A percentile compares a stretch with the other conserved stretches of the same genome.
phyloP scores from a whole-genome alignment of 2,113 vertebrate genomes.

The Dasypus novemcinctus region DNA sequence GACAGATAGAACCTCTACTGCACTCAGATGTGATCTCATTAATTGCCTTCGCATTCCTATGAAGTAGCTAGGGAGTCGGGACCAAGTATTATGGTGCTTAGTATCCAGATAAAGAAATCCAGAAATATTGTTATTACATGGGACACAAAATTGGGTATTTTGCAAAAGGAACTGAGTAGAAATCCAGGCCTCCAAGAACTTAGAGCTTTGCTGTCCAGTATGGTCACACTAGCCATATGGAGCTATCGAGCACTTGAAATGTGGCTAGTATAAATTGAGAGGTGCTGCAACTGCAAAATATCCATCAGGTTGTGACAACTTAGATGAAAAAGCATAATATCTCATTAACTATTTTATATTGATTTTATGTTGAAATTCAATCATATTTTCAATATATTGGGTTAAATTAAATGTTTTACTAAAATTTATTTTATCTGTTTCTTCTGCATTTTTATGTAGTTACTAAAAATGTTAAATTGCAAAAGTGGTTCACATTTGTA shows the following conservation, averaged over 20 bases:
- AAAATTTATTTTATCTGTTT: background rate
- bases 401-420: conserved; percentile 15
- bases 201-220: background rate
- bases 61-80: background rate
- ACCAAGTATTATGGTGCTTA: background rate
- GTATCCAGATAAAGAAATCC: background rate
- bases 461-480: background rate
- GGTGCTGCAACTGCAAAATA: accelerated
- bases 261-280: background rate
- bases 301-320: background rate
- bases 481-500: background rate
- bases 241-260: background rate
- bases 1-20: conserved; percentile 54
- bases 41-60: background rate
- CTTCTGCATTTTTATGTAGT: background rate
- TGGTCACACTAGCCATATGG: background rate
- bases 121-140: background rate
- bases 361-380: background rate
- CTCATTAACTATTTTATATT: background rate
- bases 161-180: background rate
- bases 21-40: conserved; percentile 68
- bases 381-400: background rate
- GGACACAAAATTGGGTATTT: background rate
- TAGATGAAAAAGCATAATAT: background rate
- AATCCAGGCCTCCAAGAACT: background rate